phyloP scores from a whole-genome alignment of 2,113 vertebrate species.

The Nothobranchius kuhntae region DNA sequence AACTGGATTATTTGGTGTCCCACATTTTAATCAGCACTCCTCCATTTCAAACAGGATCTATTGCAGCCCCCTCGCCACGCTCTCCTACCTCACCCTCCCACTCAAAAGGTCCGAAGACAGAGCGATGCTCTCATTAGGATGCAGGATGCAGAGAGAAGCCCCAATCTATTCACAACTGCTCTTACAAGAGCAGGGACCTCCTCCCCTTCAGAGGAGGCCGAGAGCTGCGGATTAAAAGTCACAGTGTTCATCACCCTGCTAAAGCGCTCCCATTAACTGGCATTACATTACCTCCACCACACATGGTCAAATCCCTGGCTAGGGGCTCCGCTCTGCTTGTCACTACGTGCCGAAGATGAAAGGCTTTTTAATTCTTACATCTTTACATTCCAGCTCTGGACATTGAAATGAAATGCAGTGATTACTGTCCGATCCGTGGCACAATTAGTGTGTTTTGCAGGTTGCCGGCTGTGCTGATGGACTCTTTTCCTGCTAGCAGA shows the following conservation, averaged over 20 bases:
- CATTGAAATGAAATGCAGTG: conserved; percentile 53
- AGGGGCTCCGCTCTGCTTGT: conserved; percentile 42
- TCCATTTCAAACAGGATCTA: conserved; percentile 60
- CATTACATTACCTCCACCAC: conserved; percentile 57
- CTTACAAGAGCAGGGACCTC: conserved; percentile 48
- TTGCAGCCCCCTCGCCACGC: conserved; percentile 38
- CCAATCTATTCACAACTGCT: conserved; percentile 65
- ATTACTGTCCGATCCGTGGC: conserved; percentile 46
- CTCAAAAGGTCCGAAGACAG: conserved; percentile 52
- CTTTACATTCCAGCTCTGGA: conserved; percentile 27
- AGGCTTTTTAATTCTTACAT: conserved; percentile 56
- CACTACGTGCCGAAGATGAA: conserved; percentile 58
- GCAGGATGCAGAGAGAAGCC: conserved; percentile 49
- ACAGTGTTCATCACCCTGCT: conserved; percentile 61
- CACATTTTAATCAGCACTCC: conserved; percentile 59
- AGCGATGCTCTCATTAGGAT: conserved; percentile 57
- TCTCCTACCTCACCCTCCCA: conserved; percentile 49
- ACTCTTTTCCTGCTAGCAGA: conserved; percentile 48
- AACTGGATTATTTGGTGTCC: conserved; percentile 48
- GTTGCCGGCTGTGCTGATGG: conserved; percentile 61
- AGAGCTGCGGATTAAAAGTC: conserved; percentile 68
- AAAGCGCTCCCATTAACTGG: conserved; percentile 60
- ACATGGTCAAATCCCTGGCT: conserved; percentile 53
- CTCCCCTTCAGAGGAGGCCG: conserved; percentile 49
- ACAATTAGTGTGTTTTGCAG: conserved; percentile 74